Base-by-base conservation (phyloP, 2,797 vertebrate species). In the Periophthalmus magnuspinnatus region DNA sequence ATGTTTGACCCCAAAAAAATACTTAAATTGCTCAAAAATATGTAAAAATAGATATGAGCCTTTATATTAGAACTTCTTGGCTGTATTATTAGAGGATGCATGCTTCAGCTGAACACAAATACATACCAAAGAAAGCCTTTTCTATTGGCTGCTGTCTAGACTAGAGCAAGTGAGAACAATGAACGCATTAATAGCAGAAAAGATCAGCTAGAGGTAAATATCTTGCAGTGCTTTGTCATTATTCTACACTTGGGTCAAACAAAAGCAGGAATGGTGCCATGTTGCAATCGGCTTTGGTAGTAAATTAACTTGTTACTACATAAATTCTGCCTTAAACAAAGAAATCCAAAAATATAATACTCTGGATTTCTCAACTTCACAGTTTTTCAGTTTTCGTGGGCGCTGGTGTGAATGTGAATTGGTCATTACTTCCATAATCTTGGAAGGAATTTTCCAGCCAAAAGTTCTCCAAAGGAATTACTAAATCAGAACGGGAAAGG, bases 391-490 rank as follows among this genome's bases (percentile, higher is more conserved):
- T 47, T 61, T 48, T 45, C 56, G 52, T 70, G 67, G 60, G 73
- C 56, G 76, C 77, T 63, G 81, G 78, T 83, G 77, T 75, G 72
- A 77, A 68, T 50, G 47, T 50, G 75, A 70, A 83, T 66, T 68
- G 75, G 72, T 72, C n/a, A 75, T 81, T 85, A 77, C 81, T 78
- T 19, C 72, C 73, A 13, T 87, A 85, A 90, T 89, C 83, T 86
- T 48, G 65, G 75, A 81, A 86, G 70, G 82, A 83, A 83, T 86
- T 86, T 74, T 74, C 50, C 54, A 63, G 13, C 73, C 63, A 81
- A 65, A 82, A 74, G 50, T 64, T 38, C 62, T 73, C 38, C 33
- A 36, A 8, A 70, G 61, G 70, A 24, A 63, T 36, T 56, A 77
- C 67, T 69, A 74, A 73, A 36, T 32, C 69, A 19, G 21, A 69